A percentile compares a stretch with the other conserved stretches of the same genome.
Conservation (phyloP, 2,113 vertebrate genomes). For the Dasypus novemcinctus region DNA sequence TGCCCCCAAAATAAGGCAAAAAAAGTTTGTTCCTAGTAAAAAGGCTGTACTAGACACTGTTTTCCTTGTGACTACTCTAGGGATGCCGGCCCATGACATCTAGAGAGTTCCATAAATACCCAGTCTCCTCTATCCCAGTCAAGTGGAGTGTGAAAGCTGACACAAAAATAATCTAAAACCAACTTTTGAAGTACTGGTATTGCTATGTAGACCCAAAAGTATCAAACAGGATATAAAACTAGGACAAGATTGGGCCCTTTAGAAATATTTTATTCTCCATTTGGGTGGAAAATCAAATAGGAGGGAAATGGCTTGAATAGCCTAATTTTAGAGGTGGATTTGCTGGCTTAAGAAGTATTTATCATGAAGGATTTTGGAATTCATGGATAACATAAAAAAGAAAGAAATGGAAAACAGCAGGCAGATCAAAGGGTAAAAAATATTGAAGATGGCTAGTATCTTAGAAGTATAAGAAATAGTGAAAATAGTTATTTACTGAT, state of each 20-base stretch:
- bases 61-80: too few relatives aligned
- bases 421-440: background rate
- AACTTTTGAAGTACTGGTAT: background rate
- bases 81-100: fast-evolving
- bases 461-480: fast-evolving
- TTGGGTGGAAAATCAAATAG: background rate
- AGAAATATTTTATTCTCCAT: background rate
- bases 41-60: too few relatives aligned
- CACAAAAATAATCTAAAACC: fast-evolving
- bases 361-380: background rate
- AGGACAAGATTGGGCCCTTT: background rate
- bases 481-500: too few relatives aligned
- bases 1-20: too few relatives aligned
- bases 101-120: fast-evolving
- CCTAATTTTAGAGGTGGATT: background rate
- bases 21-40: background rate
- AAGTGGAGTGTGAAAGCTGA: fast-evolving
- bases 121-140: fast-evolving
- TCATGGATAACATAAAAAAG: fast-evolving
- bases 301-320: background rate
- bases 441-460: fast-evolving
- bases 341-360: background rate
- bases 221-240: background rate
- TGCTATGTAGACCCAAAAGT: background rate
- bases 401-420: background rate